phyloP scores from a whole-genome alignment of 1,140 invertebrate species.

The Lethocerus indicus region DNA sequence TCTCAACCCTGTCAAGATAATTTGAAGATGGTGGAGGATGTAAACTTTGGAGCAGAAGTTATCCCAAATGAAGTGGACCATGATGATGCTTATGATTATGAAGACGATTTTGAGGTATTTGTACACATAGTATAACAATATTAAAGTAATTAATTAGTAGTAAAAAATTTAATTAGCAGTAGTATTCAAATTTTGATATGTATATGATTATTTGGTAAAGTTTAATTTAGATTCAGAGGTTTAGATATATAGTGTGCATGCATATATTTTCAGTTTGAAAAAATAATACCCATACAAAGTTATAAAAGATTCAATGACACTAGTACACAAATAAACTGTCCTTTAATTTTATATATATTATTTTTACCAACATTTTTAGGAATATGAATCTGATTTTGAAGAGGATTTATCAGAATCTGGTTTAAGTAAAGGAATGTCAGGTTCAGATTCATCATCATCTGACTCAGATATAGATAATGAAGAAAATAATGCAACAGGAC shows the following conservation, averaged over 20 bases:
- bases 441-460: constrained; percentile 18
- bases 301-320: too few relatives aligned
- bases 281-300: too few relatives aligned
- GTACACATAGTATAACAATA: background rate
- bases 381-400: constrained; percentile 37
- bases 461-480: constrained; percentile 17
- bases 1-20: too few relatives aligned
- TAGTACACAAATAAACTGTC: too few relatives aligned
- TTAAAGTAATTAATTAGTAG: background rate
- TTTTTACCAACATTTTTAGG: constrained; percentile 19
- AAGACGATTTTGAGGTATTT: constrained; percentile 11
- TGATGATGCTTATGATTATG: constrained; percentile 4
- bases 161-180: background rate
- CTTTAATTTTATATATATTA: background rate
- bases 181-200: too few relatives aligned
- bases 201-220: too few relatives aligned
- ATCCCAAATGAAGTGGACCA: too few relatives aligned
- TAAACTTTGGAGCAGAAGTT: too few relatives aligned
- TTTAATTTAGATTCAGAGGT: too few relatives aligned
- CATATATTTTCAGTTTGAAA: too few relatives aligned
- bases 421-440: constrained; percentile 23
- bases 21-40: too few relatives aligned
- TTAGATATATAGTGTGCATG: too few relatives aligned
- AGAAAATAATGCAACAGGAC: constrained; percentile 18
- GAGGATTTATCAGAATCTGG: constrained; percentile 25